These are phyloP conservation scores for Pongo pygmaeus DNA, from an alignment of 2,113 vertebrate species.

Conservation along the genomic window DNA sequence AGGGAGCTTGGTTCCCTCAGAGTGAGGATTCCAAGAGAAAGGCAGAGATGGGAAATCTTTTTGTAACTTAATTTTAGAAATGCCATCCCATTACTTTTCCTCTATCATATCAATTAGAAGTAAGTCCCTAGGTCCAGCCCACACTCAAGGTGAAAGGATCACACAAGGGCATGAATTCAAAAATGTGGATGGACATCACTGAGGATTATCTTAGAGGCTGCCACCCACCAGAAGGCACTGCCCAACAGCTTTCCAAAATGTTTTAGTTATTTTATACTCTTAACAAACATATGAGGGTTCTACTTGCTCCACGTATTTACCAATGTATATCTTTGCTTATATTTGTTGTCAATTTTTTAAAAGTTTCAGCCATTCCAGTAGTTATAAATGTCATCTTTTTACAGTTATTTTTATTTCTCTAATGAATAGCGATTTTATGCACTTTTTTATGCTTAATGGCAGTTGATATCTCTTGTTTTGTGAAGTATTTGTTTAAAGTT, in stretches of 20 bases:
- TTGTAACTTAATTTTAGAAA: background rate
- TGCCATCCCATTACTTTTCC: background rate
- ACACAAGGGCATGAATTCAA: background rate
- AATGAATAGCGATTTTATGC: background rate
- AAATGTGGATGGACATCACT: background rate
- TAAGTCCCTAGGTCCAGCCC: background rate
- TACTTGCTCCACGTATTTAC: background rate
- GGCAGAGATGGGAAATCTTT: background rate
- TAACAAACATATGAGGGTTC: background rate
- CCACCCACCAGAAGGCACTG: background rate
- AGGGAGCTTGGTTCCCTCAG: background rate
- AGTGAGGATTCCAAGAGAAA: background rate
- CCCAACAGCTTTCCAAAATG: background rate
- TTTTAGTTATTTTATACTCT: background rate
- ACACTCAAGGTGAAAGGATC: background rate
- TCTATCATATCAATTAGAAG: background rate
- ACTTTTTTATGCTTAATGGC: background rate
- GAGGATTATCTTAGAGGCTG: background rate
- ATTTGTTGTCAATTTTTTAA: background rate
- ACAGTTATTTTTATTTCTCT: background rate
- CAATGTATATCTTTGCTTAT: background rate
- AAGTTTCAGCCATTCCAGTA: background rate
- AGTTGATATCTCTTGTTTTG: background rate
- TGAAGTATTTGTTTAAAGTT: background rate
- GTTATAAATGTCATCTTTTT: background rate